Base-by-base conservation (phyloP, 2,888 invertebrate species). In the Caenorhabditis virilis region DNA sequence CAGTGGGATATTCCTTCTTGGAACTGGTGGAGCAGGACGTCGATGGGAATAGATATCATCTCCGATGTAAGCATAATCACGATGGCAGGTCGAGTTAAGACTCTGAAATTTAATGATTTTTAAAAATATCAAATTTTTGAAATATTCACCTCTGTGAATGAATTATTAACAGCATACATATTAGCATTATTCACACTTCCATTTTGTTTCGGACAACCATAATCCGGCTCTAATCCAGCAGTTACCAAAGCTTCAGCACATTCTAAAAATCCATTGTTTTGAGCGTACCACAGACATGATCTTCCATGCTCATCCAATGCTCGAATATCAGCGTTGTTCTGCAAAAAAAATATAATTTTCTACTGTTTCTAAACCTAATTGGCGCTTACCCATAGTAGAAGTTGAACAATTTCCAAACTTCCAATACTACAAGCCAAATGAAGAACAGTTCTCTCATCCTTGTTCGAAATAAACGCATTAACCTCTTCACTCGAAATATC, bases 301-400 rank as follows among this genome's bases (percentile, higher is more conserved):
- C 90, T 87, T 18, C 91, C 91, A 83, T 91, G 91, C 76, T 91
- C 90, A 84, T 95, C 95, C 45, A 92, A 89, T 80, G 90, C 90
- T 83, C 91, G 91, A 0, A 93, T 91, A 85, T 93, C 93, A 67
- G 93, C 95, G 84, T 93, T 92, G 85, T 95, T 91, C 95, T 95
- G 87, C 16, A 86, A 86, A 74, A 46, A 64, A 74, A 46, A 64
- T 22, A 20, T 11, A 22, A 22, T 15, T 38, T 9, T 38, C 36
- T 22, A 13, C 4, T 9, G 2, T 4, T 11, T 7, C 22, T 16
- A 30, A 18, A 23, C 23, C 22, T 25, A 43, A 38, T 33, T 43
- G 22, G 11, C n/a, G 76, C 88, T 87, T 85, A 95, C 95, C 95
- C 95, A 95, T 84, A 95, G 89, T 45, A 95, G 88, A 42, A 95